phyloP scores from a whole-genome alignment of 2,113 vertebrate genomes.

The Eupsittula cactorum region DNA sequence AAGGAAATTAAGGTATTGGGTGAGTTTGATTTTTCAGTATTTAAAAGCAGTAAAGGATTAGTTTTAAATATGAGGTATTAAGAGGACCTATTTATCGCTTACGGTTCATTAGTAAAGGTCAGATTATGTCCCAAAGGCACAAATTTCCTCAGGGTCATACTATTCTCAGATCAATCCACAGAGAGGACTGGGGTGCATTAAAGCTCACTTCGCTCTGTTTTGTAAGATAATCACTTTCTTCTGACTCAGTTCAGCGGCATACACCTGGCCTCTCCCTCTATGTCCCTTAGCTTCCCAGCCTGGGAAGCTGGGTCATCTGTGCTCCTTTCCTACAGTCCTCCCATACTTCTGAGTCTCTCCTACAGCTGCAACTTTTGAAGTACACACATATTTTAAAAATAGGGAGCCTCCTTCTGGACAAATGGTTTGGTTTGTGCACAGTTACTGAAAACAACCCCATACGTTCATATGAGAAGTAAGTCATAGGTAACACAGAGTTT shows the following conservation, averaged over 20 bases:
- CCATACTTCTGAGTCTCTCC: not conserved
- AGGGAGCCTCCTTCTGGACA: rapidly evolving
- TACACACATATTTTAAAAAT: not conserved
- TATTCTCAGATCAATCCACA: not conserved
- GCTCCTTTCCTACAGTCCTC: not conserved
- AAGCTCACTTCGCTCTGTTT: not conserved
- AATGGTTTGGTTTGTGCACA: not conserved
- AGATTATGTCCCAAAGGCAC: not conserved
- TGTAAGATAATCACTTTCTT: not conserved
- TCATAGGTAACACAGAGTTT: not conserved
- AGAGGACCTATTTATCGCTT: not conserved
- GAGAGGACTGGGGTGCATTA: not conserved
- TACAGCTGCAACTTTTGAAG: not conserved
- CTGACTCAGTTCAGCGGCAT: not conserved
- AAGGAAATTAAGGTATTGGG: not conserved
- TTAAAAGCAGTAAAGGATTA: not conserved
- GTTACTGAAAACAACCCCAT: not conserved
- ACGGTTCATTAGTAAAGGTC: not conserved
- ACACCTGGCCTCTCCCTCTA: not conserved
- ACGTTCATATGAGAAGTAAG: not conserved
- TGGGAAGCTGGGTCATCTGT: not conserved
- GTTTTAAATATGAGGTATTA: not conserved
- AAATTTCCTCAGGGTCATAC: not conserved
- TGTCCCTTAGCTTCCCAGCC: not conserved
- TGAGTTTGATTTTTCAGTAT: not conserved